Percentiles rank a stretch among this genome's conserved stretches.
These are phyloP conservation scores for Ranitomeya variabilis DNA, from an alignment of 2,113 vertebrate species.

Conservation along the genomic window DNA sequence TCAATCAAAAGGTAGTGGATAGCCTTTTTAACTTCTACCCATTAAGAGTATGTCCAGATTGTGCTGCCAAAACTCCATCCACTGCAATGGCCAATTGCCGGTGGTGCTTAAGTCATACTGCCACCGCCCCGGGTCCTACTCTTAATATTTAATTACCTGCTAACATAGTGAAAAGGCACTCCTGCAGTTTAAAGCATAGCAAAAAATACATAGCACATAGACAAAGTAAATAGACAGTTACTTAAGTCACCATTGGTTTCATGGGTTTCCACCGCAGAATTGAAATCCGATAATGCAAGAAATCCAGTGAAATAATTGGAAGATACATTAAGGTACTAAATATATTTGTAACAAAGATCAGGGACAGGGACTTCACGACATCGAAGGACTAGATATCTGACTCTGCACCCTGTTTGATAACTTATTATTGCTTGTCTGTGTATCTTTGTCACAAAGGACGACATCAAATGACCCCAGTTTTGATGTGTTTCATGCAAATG, in stretches of 20 bases:
- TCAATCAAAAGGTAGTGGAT: too few species aligned
- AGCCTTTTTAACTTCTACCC: too few species aligned
- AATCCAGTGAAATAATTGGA: not conserved
- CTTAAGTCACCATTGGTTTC: not conserved
- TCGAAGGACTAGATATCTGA: not conserved
- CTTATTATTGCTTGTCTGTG: conserved; percentile 8
- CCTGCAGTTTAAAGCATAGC: not conserved
- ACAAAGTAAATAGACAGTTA: not conserved
- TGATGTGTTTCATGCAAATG: conserved; percentile 36
- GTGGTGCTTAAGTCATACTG: too few species aligned
- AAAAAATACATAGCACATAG: not conserved
- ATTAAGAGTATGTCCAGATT: too few species aligned
- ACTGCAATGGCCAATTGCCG: too few species aligned
- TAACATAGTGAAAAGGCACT: not conserved
- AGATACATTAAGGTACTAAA: not conserved
- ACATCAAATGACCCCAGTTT: conserved; percentile 26
- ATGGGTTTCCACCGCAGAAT: not conserved
- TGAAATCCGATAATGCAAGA: not conserved
- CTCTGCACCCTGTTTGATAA: not conserved
- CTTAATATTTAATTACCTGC: not conserved
- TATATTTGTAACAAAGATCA: too few species aligned
- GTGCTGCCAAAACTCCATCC: too few species aligned
- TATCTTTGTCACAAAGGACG: not conserved
- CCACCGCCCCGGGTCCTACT: too few species aligned
- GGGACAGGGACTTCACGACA: not conserved